Conservation (phyloP, 2,113 vertebrate species). For the Coptodon bakossiorum region DNA sequence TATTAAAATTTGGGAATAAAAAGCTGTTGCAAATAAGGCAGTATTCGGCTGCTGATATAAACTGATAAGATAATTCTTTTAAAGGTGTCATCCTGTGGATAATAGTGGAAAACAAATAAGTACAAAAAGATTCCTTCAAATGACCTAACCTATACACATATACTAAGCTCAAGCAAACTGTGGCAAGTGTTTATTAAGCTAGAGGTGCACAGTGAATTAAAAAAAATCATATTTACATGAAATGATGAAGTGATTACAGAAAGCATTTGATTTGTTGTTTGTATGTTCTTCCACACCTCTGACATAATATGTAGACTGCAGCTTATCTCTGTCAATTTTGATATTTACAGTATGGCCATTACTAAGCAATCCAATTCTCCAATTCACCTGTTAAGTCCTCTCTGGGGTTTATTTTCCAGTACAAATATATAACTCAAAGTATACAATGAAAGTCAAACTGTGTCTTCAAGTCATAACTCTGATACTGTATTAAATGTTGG, state of each 20-base stretch:
- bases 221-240: conserved; percentile 69
- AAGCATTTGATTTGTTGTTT: conserved; percentile 10
- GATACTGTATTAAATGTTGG: conserved; percentile 11
- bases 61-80: conserved; percentile 21
- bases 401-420: conserved; percentile 47
- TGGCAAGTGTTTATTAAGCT: conserved; percentile 70
- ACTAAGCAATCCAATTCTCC: conserved; percentile 24
- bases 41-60: conserved; percentile 6
- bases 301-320: conserved; percentile 41
- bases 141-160: conserved; percentile 64
- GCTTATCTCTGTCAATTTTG: conserved; percentile 5
- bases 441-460: conserved; percentile 29
- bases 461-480: conserved; percentile 63
- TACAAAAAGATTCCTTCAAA: conserved; percentile 50
- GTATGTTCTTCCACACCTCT: conserved; percentile 34
- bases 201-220: conserved; percentile 76
- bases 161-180: conserved; percentile 62
- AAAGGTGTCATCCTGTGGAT: conserved; percentile 31
- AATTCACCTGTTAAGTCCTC: conserved; percentile 32
- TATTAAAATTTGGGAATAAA: neutral
- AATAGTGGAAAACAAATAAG: conserved; percentile 47
- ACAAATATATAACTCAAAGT: conserved; percentile 42
- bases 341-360: conserved; percentile 66
- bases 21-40: conserved; percentile 16
- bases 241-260: conserved; percentile 7